A percentile compares a stretch with the other conserved stretches of the same genome.
These are phyloP conservation scores for Ennomos erosarius DNA, from an alignment of 2,888 invertebrate genomes.

Conservation along the genomic window DNA sequence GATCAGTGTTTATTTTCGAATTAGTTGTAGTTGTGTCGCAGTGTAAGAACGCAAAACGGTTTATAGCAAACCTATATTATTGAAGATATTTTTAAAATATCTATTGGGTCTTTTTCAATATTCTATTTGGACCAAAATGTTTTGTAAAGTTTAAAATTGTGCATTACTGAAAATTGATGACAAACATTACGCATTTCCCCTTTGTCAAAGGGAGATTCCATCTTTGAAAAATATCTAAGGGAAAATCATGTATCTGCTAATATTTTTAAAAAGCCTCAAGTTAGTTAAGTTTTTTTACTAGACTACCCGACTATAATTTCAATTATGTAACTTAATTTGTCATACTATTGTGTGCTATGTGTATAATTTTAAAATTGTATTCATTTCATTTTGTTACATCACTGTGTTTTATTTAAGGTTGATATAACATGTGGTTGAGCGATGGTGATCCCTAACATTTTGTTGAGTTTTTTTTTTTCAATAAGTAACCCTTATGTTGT, in stretches of 20 bases:
- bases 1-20: conserved; percentile 63
- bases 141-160: conserved; percentile 15
- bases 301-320: background rate
- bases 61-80: conserved; percentile 19
- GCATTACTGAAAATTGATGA: conserved; percentile 1
- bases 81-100: conserved; percentile 48
- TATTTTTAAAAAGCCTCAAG: too few species aligned
- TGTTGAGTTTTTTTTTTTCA: conserved; percentile 67
- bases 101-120: conserved; percentile 43
- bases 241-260: too few species aligned
- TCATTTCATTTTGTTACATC: conserved; percentile 49
- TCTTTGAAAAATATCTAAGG: background rate
- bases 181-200: conserved; percentile 7
- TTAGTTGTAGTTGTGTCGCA: conserved; percentile 43
- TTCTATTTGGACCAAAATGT: conserved; percentile 65
- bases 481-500: conserved; percentile 59
- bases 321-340: conserved; percentile 13
- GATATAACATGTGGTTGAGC: conserved; percentile 51
- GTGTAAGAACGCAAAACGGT: conserved; percentile 10
- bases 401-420: conserved; percentile 50
- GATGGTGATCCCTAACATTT: conserved; percentile 51
- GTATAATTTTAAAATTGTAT: conserved; percentile 36
- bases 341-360: conserved; percentile 40
- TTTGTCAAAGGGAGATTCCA: background rate
- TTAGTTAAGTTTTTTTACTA: background rate